phyloP scores from a whole-genome alignment of 2,888 invertebrate species.

The Timandra comae region DNA sequence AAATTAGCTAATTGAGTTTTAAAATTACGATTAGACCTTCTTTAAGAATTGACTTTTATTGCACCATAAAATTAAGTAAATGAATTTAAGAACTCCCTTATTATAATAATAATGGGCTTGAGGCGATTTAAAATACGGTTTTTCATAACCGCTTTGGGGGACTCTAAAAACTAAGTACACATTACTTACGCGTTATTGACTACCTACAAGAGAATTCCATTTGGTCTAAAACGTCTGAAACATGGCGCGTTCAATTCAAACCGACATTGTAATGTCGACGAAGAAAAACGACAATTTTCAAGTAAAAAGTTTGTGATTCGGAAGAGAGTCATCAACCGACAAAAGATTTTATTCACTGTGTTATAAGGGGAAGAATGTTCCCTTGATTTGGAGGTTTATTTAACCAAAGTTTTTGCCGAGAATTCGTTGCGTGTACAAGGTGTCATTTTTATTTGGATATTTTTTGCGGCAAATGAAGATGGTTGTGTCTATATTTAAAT shows the following conservation, averaged over 20 bases:
- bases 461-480: too few relatives aligned
- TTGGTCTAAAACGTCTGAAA: conserved; percentile 20
- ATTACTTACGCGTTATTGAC: conserved; percentile 25
- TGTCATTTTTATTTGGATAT: too few relatives aligned
- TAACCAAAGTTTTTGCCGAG: conserved; percentile 2
- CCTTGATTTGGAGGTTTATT: conserved; percentile 1
- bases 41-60: too few relatives aligned
- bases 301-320: conserved; percentile 13
- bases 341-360: conserved; percentile 17
- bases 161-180: conserved; percentile 16
- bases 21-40: too few relatives aligned
- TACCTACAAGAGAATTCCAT: conserved; percentile 34
- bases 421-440: neutral
- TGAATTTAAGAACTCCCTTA: too few relatives aligned
- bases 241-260: conserved; percentile 14
- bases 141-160: conserved; percentile 1
- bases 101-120: too few relatives aligned
- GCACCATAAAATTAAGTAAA: too few relatives aligned
- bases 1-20: too few relatives aligned
- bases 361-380: conserved; percentile 9
- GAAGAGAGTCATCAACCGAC: conserved; percentile 11
- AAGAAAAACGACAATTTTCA: conserved; percentile 19
- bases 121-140: neutral
- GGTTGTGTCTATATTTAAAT: too few relatives aligned
- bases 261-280: conserved; percentile 8